These are phyloP conservation scores for Cremastinae sp. DNA, from an alignment of 2,888 invertebrate species.

Conservation along the genomic window DNA sequence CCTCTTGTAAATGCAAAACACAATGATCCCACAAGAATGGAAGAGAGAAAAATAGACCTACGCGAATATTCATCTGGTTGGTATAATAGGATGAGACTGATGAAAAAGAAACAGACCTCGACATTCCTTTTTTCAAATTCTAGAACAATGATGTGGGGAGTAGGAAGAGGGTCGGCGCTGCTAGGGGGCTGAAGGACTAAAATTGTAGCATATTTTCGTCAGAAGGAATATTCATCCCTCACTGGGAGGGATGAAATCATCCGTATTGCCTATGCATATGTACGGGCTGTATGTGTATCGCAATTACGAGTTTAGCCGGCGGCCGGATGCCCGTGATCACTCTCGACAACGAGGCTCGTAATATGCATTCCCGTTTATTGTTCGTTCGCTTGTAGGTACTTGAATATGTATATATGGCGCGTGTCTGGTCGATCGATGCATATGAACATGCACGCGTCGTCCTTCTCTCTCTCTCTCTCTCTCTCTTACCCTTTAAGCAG, in stretches of 20 bases:
- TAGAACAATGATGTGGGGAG: neutral
- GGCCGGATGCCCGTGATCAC: slow-evolving; percentile 60
- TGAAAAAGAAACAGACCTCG: no score
- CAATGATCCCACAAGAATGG: no score
- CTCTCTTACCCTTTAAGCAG: slow-evolving; percentile 23
- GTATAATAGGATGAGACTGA: no score
- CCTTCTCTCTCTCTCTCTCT: slow-evolving; percentile 23
- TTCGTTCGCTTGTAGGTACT: slow-evolving; percentile 35
- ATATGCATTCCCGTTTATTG: slow-evolving; percentile 62
- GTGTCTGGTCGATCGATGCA: slow-evolving; percentile 52
- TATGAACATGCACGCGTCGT: slow-evolving; percentile 36
- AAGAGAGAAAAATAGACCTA: no score
- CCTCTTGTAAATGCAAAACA: no score
- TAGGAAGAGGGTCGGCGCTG: no score
- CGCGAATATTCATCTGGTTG: no score
- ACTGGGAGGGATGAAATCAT: slow-evolving; percentile 34
- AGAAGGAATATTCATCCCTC: slow-evolving; percentile 36
- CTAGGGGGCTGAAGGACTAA: neutral
- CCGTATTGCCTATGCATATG: slow-evolving; percentile 14
- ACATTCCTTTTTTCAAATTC: neutral
- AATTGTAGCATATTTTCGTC: slow-evolving; percentile 18
- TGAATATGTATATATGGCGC: slow-evolving; percentile 1
- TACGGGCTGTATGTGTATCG: slow-evolving; percentile 30
- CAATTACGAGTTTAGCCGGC: slow-evolving; percentile 56
- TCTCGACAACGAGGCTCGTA: slow-evolving; percentile 59